Percentiles rank a stretch among this genome's conserved stretches.
Conservation (phyloP, 1,140 invertebrate species). For the Rhagoletis zephyria region DNA sequence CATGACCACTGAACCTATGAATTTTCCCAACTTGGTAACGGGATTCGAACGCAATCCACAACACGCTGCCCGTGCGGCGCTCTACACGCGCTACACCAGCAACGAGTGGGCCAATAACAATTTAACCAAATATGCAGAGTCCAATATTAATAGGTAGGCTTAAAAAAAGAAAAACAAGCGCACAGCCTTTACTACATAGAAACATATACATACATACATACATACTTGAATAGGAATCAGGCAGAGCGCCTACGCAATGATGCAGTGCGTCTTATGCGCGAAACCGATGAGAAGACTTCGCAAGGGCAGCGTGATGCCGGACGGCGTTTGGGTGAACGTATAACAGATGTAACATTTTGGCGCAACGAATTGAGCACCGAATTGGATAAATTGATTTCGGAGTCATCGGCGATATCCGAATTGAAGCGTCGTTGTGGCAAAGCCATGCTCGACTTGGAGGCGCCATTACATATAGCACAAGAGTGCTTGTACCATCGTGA, state of each 20-base stretch:
- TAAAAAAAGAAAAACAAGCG: too few relatives aligned
- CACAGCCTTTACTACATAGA: too few relatives aligned
- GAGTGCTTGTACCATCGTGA: conserved; percentile 93
- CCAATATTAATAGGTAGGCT: conserved; percentile 80
- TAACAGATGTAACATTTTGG: conserved; percentile 95
- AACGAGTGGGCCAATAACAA: conserved; percentile 93
- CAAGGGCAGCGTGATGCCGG: conserved; percentile 85
- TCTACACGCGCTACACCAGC: conserved; percentile 89
- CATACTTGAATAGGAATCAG: conserved; percentile 77
- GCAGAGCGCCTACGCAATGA: conserved; percentile 88
- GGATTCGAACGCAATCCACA: conserved; percentile 85
- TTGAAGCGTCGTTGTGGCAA: conserved; percentile 85
- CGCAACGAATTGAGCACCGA: conserved; percentile 88
- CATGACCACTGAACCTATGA: conserved; percentile 82
- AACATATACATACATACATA: too few relatives aligned
- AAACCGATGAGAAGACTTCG: conserved; percentile 84
- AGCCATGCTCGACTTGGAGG: conserved; percentile 88
- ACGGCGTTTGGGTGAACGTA: conserved; percentile 86
- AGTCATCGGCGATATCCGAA: conserved; percentile 88
- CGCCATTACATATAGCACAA: conserved; percentile 90
- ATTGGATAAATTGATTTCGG: conserved; percentile 87
- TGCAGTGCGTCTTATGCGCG: conserved; percentile 81
- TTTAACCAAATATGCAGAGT: conserved; percentile 87
- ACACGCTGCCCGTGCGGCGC: conserved; percentile 81
- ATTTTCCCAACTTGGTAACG: conserved; percentile 86